phyloP scores from a whole-genome alignment of 2,888 invertebrate genomes.

The Agrochola macilenta region DNA sequence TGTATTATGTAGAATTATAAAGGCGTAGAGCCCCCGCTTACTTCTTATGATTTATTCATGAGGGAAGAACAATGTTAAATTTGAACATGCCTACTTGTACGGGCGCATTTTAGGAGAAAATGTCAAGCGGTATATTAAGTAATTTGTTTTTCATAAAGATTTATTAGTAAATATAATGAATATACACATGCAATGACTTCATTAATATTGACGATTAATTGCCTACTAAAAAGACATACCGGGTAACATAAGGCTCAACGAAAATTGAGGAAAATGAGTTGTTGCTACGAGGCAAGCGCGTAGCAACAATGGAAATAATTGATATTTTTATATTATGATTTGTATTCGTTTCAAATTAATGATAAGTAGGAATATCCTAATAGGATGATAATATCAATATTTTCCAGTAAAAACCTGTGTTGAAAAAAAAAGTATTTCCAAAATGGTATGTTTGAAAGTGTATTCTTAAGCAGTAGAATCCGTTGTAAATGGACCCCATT shows the following conservation, averaged over 20 bases:
- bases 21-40: constrained; percentile 86
- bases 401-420: not conserved
- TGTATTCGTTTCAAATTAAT: not conserved
- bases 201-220: constrained; percentile 53
- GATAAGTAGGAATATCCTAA: not conserved
- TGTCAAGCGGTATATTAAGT: constrained; percentile 84
- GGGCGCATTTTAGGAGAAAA: constrained; percentile 80
- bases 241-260: not conserved
- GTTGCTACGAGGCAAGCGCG: not conserved
- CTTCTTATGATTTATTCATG: constrained; percentile 91
- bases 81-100: constrained; percentile 86
- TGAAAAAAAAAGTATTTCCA: constrained; percentile 6
- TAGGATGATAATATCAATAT: not conserved
- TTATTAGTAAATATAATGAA: constrained; percentile 70
- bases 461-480: constrained; percentile 51
- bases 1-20: constrained; percentile 91
- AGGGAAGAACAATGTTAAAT: constrained; percentile 86
- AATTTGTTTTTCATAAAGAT: constrained; percentile 83
- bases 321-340: not conserved
- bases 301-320: not conserved
- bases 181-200: constrained; percentile 58
- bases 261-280: constrained; percentile 35
- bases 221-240: not conserved
- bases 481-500: constrained; percentile 66
- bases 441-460: constrained; percentile 61